These are phyloP conservation scores for Argentina silus DNA, from an alignment of 2,797 vertebrate genomes.

Conservation along the genomic window DNA sequence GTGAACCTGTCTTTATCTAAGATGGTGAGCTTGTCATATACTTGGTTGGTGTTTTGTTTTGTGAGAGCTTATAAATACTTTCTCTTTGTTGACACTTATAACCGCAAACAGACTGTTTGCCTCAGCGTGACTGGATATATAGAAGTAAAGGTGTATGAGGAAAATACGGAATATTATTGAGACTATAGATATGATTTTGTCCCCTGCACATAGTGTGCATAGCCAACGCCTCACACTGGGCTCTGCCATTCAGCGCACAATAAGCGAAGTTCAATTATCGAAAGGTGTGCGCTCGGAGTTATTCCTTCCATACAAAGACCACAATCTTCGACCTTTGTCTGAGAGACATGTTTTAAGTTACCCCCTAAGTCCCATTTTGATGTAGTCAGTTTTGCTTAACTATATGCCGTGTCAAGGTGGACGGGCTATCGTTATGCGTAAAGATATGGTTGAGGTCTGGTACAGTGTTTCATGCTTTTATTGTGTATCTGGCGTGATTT, in stretches of 20 bases:
- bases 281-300: background rate
- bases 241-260: background rate
- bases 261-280: conserved; percentile 10
- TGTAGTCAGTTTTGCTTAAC: background rate
- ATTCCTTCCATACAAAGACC: background rate
- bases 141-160: background rate
- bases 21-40: background rate
- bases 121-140: too few species aligned
- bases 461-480: background rate
- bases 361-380: too few species aligned
- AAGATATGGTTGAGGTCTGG: background rate
- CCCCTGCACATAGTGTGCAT: background rate
- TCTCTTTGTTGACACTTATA: too few species aligned
- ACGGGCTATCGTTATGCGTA: background rate
- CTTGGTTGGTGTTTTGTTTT: background rate
- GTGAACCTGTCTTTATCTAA: too few species aligned
- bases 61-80: background rate
- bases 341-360: background rate
- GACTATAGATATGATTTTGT: background rate
- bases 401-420: background rate
- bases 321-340: background rate
- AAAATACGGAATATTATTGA: background rate
- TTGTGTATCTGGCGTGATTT: background rate
- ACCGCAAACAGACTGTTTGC: too few species aligned
- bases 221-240: background rate